phyloP scores from a whole-genome alignment of 2,797 vertebrate genomes.

The Pristis pectinata region DNA sequence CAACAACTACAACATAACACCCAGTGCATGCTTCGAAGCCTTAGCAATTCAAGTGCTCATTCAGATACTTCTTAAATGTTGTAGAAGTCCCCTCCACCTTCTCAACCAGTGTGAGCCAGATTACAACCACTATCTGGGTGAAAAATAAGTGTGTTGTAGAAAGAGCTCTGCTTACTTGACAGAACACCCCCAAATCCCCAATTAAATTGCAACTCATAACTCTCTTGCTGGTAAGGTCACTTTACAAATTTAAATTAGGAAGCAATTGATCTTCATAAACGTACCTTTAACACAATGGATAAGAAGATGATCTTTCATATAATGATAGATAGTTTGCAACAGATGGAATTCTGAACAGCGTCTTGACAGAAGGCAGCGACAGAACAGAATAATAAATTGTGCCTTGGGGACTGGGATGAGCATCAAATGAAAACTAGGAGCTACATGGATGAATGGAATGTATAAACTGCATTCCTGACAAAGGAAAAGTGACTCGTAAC shows the following conservation, averaged over 20 bases:
- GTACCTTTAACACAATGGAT: not conserved
- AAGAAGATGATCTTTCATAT: not conserved
- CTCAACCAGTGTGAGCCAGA: no score
- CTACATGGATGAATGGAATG: not conserved
- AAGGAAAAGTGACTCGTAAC: not conserved
- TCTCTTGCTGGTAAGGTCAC: not conserved
- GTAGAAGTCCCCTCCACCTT: no score
- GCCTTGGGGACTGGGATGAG: not conserved
- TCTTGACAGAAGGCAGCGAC: not conserved
- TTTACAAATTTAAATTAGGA: no score
- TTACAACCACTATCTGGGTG: no score
- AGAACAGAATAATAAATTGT: not conserved
- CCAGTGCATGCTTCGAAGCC: no score
- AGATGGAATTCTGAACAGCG: not conserved
- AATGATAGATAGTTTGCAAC: not conserved
- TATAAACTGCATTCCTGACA: not conserved
- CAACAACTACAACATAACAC: no score
- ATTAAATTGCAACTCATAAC: not conserved
- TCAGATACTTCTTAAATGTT: no score
- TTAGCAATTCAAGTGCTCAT: no score
- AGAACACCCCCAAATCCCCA: not conserved
- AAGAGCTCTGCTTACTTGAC: not conserved
- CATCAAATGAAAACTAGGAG: not conserved
- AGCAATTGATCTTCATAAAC: not conserved
- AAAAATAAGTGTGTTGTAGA: not conserved